Evolutionary conservation across 2,888 invertebrate species (phyloP).

Genomic region (Tortricodes alternella): DNA sequence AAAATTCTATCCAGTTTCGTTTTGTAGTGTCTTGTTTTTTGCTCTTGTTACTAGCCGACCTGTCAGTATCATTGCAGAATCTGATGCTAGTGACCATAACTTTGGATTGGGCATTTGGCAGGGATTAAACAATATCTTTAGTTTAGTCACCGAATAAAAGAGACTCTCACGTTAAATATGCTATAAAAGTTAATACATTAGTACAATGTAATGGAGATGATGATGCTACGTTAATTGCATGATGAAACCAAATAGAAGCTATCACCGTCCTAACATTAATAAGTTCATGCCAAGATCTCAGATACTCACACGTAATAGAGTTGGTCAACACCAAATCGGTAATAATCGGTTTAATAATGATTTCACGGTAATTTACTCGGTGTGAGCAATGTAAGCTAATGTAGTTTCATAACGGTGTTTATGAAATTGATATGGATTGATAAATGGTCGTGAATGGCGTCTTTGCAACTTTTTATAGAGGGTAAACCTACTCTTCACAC

Average conservation of each 20-base stretch:
- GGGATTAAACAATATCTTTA: no score
- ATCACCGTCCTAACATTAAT: background rate
- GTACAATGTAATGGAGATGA: no score
- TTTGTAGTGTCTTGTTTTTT: no score
- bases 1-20: no score
- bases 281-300: background rate
- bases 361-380: slow-evolving; percentile 29
- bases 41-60: no score
- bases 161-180: no score
- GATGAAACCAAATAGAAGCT: background rate
- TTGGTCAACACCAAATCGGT: slow-evolving; percentile 40
- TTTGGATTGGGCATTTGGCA: no score
- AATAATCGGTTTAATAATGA: slow-evolving; percentile 29
- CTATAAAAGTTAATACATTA: no score
- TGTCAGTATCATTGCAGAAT: no score
- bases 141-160: no score
- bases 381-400: slow-evolving; percentile 20
- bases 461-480: background rate
- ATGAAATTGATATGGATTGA: slow-evolving; percentile 26
- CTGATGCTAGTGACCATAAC: no score
- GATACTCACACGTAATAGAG: slow-evolving; percentile 41
- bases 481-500: background rate
- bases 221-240: no score
- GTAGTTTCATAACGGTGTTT: slow-evolving; percentile 15
- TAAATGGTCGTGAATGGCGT: slow-evolving; percentile 1